Evolutionary conservation across 2,113 vertebrate species (phyloP).

Genomic region (Phasianus colchicus): DNA sequence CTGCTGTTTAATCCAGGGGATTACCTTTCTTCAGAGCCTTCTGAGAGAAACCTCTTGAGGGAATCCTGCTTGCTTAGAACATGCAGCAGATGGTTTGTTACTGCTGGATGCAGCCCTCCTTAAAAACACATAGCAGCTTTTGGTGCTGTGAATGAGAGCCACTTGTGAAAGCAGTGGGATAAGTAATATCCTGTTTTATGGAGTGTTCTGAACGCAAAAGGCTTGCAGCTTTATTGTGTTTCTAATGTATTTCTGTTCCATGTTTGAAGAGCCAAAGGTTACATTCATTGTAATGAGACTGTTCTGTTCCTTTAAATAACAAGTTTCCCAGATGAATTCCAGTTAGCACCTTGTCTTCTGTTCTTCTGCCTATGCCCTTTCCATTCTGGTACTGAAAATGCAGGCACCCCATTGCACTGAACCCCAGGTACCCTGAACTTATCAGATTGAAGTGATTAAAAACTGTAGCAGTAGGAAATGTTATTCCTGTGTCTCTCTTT

Average conservation of each 20-base stretch:
- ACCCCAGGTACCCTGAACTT: not conserved
- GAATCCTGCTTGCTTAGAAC: constrained; percentile 10
- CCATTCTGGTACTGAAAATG: not conserved
- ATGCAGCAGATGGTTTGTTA: constrained; percentile 46
- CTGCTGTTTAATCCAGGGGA: constrained; percentile 62
- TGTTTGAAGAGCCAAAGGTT: constrained; percentile 1
- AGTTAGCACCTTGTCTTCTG: not conserved
- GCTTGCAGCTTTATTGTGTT: not conserved
- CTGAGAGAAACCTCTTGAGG: constrained; percentile 54
- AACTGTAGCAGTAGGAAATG: not conserved
- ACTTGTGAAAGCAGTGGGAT: not conserved
- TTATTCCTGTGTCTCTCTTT: not conserved
- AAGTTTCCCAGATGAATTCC: not conserved
- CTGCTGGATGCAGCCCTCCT: not conserved
- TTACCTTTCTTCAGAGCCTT: constrained; percentile 66
- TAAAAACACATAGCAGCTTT: not conserved
- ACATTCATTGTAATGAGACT: not conserved
- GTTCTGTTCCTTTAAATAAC: not conserved
- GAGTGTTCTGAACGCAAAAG: not conserved
- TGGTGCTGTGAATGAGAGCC: not conserved
- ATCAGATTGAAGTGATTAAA: not conserved
- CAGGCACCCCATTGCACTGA: not conserved
- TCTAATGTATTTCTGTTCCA: not conserved
- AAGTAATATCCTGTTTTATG: not conserved
- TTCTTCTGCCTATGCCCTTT: not conserved